Evolutionary conservation across 2,797 vertebrate genomes (phyloP).

Genomic region (Paramormyrops hopkinsi): DNA sequence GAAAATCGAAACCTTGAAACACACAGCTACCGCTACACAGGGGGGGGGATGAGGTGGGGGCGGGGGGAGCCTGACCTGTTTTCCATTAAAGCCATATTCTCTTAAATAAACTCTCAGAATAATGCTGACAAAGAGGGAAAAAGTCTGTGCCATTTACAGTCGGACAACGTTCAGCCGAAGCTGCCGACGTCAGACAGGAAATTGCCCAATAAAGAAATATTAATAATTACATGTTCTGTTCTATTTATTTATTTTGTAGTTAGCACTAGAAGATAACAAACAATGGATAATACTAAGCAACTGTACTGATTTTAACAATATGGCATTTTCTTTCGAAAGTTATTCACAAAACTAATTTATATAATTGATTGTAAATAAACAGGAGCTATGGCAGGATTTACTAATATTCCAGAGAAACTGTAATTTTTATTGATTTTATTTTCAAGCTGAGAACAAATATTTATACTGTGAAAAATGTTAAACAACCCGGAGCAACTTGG

Average conservation of each 20-base stretch:
- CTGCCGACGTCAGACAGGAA: slow-evolving; percentile 33
- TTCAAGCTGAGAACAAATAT: background rate
- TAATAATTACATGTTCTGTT: background rate
- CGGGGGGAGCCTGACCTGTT: slow-evolving; percentile 57
- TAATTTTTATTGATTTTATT: background rate
- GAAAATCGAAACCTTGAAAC: slow-evolving; percentile 68
- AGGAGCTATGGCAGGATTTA: background rate
- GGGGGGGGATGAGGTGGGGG: background rate
- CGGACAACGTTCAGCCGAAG: slow-evolving; percentile 52
- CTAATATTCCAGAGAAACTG: background rate
- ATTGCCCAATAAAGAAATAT: slow-evolving; percentile 16
- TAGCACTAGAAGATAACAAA: background rate
- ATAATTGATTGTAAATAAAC: background rate
- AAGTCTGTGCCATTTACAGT: slow-evolving; percentile 50
- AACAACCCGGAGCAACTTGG: background rate
- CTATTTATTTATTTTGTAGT: background rate
- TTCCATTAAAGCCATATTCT: slow-evolving; percentile 66
- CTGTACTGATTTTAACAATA: background rate
- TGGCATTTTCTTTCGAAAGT: background rate
- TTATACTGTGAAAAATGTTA: background rate
- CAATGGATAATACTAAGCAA: background rate
- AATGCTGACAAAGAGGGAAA: slow-evolving; percentile 70
- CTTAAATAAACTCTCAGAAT: slow-evolving; percentile 62
- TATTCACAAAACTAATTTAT: background rate
- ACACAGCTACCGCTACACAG: slow-evolving; percentile 55